Conservation (phyloP, 2,888 invertebrate genomes). For the Mesorhabditis sp. region DNA sequence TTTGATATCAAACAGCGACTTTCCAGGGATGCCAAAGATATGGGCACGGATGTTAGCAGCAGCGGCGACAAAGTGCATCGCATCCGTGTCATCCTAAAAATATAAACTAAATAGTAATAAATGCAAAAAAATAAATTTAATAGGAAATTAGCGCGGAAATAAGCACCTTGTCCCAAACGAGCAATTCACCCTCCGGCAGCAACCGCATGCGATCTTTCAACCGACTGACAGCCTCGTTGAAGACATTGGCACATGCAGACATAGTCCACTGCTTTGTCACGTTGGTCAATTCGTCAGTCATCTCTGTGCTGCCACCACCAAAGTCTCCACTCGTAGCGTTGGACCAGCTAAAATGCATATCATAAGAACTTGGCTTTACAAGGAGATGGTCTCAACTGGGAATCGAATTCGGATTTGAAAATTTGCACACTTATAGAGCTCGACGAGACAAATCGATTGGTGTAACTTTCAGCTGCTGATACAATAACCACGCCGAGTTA, state of each 20-base stretch:
- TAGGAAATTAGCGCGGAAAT: background rate
- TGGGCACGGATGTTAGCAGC: slow-evolving; percentile 87
- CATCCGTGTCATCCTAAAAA: slow-evolving; percentile 70
- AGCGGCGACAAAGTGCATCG: slow-evolving; percentile 77
- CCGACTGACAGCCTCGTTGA: slow-evolving; percentile 45
- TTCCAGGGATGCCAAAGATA: slow-evolving; percentile 81
- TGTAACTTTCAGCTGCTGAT: too few species aligned
- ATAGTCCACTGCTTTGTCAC: slow-evolving; percentile 24
- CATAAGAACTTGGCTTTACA: background rate
- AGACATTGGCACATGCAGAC: slow-evolving; percentile 61
- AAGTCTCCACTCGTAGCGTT: background rate
- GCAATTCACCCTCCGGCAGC: slow-evolving; percentile 60
- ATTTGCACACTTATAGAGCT: too few species aligned
- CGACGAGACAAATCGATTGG: too few species aligned
- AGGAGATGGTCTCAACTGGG: background rate
- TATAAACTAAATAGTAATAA: background rate
- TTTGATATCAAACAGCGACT: slow-evolving; percentile 88
- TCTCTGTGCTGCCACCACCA: slow-evolving; percentile 6
- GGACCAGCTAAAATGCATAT: background rate
- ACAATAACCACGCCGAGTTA: too few species aligned
- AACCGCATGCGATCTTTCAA: slow-evolving; percentile 58
- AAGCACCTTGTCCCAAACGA: slow-evolving; percentile 85
- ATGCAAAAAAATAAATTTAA: background rate
- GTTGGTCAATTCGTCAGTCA: slow-evolving; percentile 5
- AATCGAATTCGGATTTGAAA: too few species aligned